These are phyloP conservation scores for Pentalonia nigronervosa DNA, from an alignment of 1,140 invertebrate species.

Conservation along the genomic window DNA sequence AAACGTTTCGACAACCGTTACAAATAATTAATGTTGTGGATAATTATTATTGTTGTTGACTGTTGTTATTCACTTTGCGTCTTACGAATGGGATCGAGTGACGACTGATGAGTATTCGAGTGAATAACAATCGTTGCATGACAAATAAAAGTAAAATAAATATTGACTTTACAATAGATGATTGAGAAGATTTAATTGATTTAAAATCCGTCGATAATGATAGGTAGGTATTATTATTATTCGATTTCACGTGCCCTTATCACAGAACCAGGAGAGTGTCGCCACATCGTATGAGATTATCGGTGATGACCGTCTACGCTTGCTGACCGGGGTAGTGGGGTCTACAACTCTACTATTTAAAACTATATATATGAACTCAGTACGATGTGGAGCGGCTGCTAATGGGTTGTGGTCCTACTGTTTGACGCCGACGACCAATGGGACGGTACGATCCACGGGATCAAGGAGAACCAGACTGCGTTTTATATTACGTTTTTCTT, in stretches of 20 bases:
- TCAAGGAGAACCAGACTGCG: neutral
- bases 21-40: neutral
- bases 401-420: conserved; percentile 5
- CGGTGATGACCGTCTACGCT: neutral
- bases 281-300: neutral
- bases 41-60: no score
- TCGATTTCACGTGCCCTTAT: neutral
- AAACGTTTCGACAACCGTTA: neutral
- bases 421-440: neutral
- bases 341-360: no score
- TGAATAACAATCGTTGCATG: neutral
- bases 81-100: neutral
- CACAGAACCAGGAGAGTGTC: neutral
- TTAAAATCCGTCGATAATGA: neutral
- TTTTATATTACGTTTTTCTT: conserved; percentile 31
- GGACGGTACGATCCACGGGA: neutral
- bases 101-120: no score
- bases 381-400: neutral
- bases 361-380: neutral
- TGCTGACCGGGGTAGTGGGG: no score
- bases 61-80: neutral
- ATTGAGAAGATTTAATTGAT: neutral
- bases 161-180: neutral
- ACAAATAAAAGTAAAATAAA: neutral
- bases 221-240: no score